Evolutionary conservation across 2,113 vertebrate genomes (phyloP), one percentile per base, ranked within the genome.

Genomic region (Bubalus kerabau): DNA sequence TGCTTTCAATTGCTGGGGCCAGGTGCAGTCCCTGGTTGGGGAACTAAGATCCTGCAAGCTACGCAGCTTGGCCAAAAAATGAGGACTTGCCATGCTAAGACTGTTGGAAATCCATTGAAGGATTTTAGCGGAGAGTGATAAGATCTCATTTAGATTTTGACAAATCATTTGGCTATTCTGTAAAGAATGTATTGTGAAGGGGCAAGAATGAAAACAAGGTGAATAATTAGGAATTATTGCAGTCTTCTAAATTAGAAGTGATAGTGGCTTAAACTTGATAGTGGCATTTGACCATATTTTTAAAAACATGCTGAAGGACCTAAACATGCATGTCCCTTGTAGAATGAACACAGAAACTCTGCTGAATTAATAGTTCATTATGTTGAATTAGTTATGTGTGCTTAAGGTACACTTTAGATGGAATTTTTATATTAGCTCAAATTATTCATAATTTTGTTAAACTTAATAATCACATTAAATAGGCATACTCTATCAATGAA

Each of bases 401-500:
- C 60, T 54, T 94, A 86, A 48, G 76, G 5, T 81, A 86, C 9
- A 64, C 19, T 91, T 95, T 74, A 89, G 54, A 54, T 93, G 6
- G 26, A 76, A 95, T 87, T 81, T 78, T 62, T 94, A 24, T 87
- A 78, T 83, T 91, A 92, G 62, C 30, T 94, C 56, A 97, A 90
- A 91, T 84, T 91, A 15, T 76, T 76, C 40, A 78, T 87, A 95
- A 67, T 74, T 95, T 97, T 91, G 52, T 67, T 84, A 93, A 5
- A 83, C 36, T 93, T 87, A 82, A 86, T 87, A 94, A 67, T 64
- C 76, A 67, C 43, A 93, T 90, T 91, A 88, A 97, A 87, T 10
- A 94, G 32, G 83, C 57, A 84, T 84, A 78, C 17, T 91, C 43
- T 92, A 28, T 93, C 15, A 76, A 8, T 91, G 60, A 95, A 89